Base-by-base conservation (phyloP, 2,113 vertebrate species). In the Oenanthe oenanthe region DNA sequence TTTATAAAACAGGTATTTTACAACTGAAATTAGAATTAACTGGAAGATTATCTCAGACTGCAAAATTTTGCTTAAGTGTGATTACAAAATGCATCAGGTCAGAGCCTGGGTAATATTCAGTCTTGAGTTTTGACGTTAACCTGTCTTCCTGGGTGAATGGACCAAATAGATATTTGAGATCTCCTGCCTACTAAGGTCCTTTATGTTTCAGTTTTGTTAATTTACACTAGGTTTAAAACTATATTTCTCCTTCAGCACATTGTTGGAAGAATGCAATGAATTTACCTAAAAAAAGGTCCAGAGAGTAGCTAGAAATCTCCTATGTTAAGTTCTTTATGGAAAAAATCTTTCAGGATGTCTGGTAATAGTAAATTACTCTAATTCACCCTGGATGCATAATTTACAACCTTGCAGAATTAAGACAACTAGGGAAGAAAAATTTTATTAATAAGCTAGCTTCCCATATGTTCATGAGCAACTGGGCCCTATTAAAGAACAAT, bases 401-500 rank as follows among this genome's bases (percentile, higher is more conserved):
- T 87, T 95, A 89, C 36, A 95, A 72, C 54, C 91, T 85, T 20
- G 17, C 29, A 85, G 85, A 95, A 86, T 75, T 87, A 82, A 85
- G 62, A 87, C 5, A 54, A 80, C 71, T 81, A 84, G 50, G 45
- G 76, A 96, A 96, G 91, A 93, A 96, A 95, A 93, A 89, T 71
- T 61, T 91, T 92, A 89, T 91, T 92, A 93, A 92, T 95, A 95
- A 97, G 67, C 50, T 38, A 58, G 45, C 67, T 78, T 97, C 82
- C 86, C 93, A 78, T 60, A 90, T 84, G 85, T 77, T 97, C 92
- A 48, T 72, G 95, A 96, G 76, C 91, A 96, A 94, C 83, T 88
- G 76, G 72, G 72, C 94, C 51, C 81, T 96, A 93, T 95, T 96
- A 96, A 95, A 91, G 93, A 90, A 97, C 94, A 97, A 96, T 97